Percentiles rank a stretch among this genome's conserved stretches.
phyloP scores from a whole-genome alignment of 2,113 vertebrate species.

The Melanerpes formicivorus region DNA sequence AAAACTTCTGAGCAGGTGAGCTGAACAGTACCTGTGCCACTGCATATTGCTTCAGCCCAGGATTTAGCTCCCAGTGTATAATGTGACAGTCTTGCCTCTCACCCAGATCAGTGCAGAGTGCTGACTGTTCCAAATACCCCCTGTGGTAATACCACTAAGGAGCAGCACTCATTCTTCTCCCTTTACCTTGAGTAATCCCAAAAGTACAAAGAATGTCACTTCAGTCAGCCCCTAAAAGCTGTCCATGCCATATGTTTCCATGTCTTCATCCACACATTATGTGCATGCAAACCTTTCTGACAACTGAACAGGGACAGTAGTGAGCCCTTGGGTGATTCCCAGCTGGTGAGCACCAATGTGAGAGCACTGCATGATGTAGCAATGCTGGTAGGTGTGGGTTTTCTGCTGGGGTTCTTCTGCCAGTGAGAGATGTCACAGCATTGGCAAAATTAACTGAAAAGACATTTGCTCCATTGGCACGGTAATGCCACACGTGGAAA shows the following conservation, averaged over 20 bases:
- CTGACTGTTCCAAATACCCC: neutral
- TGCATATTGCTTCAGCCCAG: neutral
- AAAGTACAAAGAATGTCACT: neutral
- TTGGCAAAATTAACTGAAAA: neutral
- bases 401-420: neutral
- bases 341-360: neutral
- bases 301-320: neutral
- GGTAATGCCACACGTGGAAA: neutral
- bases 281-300: neutral
- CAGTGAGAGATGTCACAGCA: neutral
- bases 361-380: neutral
- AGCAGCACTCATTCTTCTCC: neutral
- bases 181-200: neutral
- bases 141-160: neutral
- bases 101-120: neutral
- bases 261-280: neutral
- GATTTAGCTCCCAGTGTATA: neutral
- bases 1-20: conserved; percentile 98
- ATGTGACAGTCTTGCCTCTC: neutral
- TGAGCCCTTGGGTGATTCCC: neutral
- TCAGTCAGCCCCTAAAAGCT: neutral
- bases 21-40: neutral
- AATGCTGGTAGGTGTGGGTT: neutral
- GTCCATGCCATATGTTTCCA: neutral
- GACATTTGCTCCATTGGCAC: neutral